Evolutionary conservation across 2,797 vertebrate species (phyloP).

Genomic region (Malurus leucopterus): DNA sequence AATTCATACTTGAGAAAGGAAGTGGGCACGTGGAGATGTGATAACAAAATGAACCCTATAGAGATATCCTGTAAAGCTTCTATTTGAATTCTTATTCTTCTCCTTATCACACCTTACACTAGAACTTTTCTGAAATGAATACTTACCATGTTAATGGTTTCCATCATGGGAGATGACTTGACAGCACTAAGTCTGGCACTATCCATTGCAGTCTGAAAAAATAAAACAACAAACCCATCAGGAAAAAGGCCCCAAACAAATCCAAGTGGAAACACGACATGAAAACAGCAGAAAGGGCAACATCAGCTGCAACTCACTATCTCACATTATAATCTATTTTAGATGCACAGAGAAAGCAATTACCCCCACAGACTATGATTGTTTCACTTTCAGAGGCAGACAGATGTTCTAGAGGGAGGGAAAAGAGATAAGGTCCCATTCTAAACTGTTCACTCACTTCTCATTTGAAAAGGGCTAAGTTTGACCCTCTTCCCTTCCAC

Average conservation of each 20-base stretch:
- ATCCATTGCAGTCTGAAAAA: slow-evolving; percentile 89
- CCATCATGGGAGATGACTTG: slow-evolving; percentile 98
- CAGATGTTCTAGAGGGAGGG: rapidly evolving
- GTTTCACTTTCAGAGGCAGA: not conserved
- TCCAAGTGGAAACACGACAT: not conserved
- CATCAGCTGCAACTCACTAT: not conserved
- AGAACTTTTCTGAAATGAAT: not conserved
- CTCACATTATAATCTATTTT: not conserved
- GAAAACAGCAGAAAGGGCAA: not conserved
- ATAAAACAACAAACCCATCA: not conserved
- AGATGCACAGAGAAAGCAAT: not conserved
- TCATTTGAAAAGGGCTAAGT: not conserved
- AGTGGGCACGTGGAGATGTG: not conserved
- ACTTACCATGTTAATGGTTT: slow-evolving; percentile 94
- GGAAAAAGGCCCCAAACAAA: not conserved
- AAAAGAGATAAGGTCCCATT: not conserved
- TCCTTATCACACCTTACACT: not conserved
- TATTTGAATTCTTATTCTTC: not conserved
- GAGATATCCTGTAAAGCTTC: not conserved
- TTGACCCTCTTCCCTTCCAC: not conserved
- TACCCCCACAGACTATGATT: not conserved
- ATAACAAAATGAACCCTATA: not conserved
- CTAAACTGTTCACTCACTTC: not conserved
- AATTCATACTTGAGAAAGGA: not conserved
- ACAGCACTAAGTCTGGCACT: slow-evolving; percentile 93